Base-by-base conservation (phyloP, 2,797 vertebrate species). In the Monodelphis domestica region DNA sequence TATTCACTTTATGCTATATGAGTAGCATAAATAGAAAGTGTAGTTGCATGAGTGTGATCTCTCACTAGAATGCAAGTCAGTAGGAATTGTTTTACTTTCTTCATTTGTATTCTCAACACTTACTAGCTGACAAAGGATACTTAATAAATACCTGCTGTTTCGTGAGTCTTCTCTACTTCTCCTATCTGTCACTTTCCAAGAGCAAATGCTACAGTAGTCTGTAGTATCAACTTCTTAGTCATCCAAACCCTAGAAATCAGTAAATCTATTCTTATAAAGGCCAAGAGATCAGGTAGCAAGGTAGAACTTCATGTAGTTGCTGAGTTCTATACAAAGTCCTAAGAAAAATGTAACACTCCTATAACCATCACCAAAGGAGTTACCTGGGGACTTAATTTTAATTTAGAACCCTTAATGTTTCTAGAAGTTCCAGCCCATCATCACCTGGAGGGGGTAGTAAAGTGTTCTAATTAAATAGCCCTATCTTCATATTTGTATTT, bases 251-350 rank as follows among this genome's bases (percentile, higher is more conserved):
- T 38, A 54, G 24, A 91, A 98, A 78, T 87, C 95, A 53, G 87
- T 90, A 93, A 94, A 96, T 91, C 93, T 94, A 96, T 51, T 94
- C 96, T 90, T 89, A 90, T 91, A 63, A 92, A 94, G 92, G n/a
- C 97, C 95, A 56, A 93, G 95, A 96, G 87, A 89, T 95, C 94
- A 95, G 59, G 53, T 52, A 2, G 87, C 29, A 52, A 94, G 87
- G 0, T 12, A 0, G 51, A 87, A 89, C 93, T 96, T 95, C 95
- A 70, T 51, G 93, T 0, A 10, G 54, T 89, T 93, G 51, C 45
- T 91, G 90, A 63, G 45, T 91, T 89, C 92, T 87, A 38, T 63
- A 9, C 54, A 17, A 87, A 45, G 57, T 95, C 96, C 91, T 94
- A 89, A 50, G 95, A 94, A 96, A 95, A 94, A 0, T 0, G 87